Percentiles rank a stretch among this genome's conserved stretches.
phyloP scores from a whole-genome alignment of 2,113 vertebrate species.

The Cryptotis parvus region DNA sequence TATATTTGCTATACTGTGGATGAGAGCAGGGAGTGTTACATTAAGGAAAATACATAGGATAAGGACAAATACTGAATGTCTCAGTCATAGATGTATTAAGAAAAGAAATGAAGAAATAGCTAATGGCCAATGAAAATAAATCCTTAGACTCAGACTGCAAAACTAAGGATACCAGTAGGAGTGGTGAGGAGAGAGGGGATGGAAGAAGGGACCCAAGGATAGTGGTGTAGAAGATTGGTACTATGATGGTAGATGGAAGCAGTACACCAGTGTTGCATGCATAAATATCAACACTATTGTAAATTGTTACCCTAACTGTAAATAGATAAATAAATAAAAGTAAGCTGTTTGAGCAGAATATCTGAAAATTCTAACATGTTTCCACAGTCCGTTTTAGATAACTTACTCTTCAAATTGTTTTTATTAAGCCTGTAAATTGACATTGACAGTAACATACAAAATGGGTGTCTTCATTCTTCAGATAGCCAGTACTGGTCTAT shows the following conservation, averaged over 20 bases:
- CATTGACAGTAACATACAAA: neutral
- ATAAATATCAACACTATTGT: neutral
- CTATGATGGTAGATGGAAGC: neutral
- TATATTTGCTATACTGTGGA: no score
- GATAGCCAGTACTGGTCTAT: neutral
- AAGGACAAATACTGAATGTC: neutral
- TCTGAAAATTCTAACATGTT: neutral
- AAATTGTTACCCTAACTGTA: neutral
- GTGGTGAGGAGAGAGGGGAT: neutral
- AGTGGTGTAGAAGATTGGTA: neutral
- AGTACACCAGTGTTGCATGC: no score
- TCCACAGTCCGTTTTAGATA: neutral
- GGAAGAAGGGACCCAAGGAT: neutral
- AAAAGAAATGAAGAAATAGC: neutral
- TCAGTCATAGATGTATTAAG: neutral
- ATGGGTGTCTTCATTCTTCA: neutral
- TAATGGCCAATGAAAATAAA: neutral
- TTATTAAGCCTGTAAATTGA: neutral
- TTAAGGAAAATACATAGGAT: no score
- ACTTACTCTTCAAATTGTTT: constrained; percentile 2
- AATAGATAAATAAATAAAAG: neutral
- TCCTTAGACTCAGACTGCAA: neutral
- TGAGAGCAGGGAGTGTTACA: no score
- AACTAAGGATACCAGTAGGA: neutral
- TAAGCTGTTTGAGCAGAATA: neutral